These are phyloP conservation scores for Eurytoma californica DNA, from an alignment of 2,888 invertebrate species.

Conservation along the genomic window DNA sequence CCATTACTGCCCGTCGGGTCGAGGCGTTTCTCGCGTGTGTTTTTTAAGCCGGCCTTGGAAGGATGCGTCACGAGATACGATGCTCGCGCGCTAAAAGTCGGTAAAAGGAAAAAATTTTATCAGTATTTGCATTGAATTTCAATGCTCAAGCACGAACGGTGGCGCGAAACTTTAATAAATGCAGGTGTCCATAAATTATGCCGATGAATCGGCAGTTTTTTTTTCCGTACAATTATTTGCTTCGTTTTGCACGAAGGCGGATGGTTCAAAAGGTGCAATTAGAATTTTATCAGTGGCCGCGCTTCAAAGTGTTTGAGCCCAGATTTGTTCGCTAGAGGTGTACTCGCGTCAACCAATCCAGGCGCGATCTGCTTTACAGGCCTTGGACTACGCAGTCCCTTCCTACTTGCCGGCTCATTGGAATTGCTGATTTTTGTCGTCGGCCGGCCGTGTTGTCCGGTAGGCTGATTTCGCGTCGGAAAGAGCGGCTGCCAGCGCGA, in stretches of 20 bases:
- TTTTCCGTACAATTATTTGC: not conserved
- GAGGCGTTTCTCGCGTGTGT: conserved; percentile 1
- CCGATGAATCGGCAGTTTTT: not conserved
- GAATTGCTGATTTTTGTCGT: conserved; percentile 71
- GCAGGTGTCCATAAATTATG: not conserved
- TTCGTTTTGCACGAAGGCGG: conserved; percentile 4
- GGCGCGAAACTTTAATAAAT: not conserved
- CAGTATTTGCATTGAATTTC: not conserved
- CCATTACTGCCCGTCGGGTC: conserved; percentile 34
- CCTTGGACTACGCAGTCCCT: conserved; percentile 21
- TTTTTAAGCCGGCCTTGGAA: not conserved
- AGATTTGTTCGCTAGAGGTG: conserved; percentile 36
- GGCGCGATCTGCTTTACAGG: conserved; percentile 42
- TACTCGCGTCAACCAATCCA: conserved; percentile 26
- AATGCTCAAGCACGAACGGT: not conserved
- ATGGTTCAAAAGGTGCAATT: conserved; percentile 40
- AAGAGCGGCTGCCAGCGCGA: conserved; percentile 39
- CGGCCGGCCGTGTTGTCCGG: not conserved
- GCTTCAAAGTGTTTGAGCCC: conserved; percentile 55
- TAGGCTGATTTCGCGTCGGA: not conserved
- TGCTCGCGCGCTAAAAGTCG: not conserved
- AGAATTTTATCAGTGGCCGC: conserved; percentile 54
- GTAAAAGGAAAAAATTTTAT: not conserved
- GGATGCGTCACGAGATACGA: not conserved
- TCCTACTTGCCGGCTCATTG: conserved; percentile 62